These are phyloP conservation scores for Cottus gobio DNA, from an alignment of 2,113 vertebrate species.

Conservation along the genomic window DNA sequence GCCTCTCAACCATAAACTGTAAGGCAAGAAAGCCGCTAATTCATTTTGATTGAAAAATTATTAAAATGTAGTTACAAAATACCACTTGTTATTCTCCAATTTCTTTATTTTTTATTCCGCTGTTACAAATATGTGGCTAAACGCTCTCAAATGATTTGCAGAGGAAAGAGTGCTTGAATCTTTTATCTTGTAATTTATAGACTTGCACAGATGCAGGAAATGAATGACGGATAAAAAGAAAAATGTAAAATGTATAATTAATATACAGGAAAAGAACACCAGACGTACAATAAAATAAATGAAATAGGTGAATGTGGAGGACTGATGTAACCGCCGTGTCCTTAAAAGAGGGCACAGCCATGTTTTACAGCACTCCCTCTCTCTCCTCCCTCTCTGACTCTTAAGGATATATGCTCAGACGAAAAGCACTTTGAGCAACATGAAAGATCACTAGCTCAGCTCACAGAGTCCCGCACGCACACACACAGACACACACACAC, in stretches of 20 bases:
- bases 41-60: not conserved
- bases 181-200: constrained; percentile 17
- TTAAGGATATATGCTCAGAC: constrained; percentile 47
- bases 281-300: not conserved
- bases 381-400: constrained; percentile 30
- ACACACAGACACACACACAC: not conserved
- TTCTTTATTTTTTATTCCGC: no score
- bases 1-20: not conserved
- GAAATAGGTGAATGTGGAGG: not conserved
- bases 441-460: constrained; percentile 54
- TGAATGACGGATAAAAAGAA: not conserved
- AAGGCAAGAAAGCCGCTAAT: not conserved
- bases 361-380: constrained; percentile 23
- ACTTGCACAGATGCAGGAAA: not conserved
- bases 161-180: not conserved
- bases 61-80: not conserved
- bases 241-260: not conserved
- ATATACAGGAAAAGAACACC: not conserved
- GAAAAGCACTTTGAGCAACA: constrained; percentile 66
- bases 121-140: not conserved
- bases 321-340: constrained; percentile 10
- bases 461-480: not conserved
- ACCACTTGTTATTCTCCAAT: not conserved
- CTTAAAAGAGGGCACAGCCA: constrained; percentile 45
- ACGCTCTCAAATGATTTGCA: constrained; percentile 6